These are phyloP conservation scores for Numenius phaeopus DNA, from an alignment of 2,797 vertebrate genomes.

Conservation along the genomic window DNA sequence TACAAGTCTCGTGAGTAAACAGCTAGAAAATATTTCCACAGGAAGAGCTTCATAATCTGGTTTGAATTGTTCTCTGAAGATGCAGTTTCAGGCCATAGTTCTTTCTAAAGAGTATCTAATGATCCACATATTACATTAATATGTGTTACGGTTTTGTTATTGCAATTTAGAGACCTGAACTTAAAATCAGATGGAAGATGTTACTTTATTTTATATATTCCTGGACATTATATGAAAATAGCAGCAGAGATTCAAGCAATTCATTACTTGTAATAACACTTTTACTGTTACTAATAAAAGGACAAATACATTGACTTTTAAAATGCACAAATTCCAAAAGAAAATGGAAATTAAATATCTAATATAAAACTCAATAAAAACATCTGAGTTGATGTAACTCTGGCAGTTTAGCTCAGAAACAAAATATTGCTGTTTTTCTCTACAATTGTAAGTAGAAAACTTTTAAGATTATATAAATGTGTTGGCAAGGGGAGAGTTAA, in stretches of 20 bases:
- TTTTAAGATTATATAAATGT: neutral
- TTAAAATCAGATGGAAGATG: neutral
- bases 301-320: neutral
- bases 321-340: constrained; percentile 2
- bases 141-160: neutral
- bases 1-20: neutral
- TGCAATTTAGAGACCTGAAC: neutral
- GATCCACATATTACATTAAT: neutral
- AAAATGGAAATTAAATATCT: neutral
- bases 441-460: neutral
- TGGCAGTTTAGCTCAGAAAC: neutral
- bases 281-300: neutral
- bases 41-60: neutral
- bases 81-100: neutral
- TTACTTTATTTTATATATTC: neutral
- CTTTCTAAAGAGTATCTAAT: neutral
- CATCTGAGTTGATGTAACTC: neutral
- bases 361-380: neutral
- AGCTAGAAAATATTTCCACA: constrained; percentile 18
- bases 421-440: neutral
- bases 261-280: neutral
- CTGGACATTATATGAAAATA: neutral
- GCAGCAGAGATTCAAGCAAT: neutral
- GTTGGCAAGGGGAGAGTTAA: neutral
- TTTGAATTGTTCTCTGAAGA: constrained; percentile 13